Percentiles rank a stretch among this genome's conserved stretches.
Evolutionary conservation across 2,888 invertebrate genomes (phyloP).

Genomic region (Eupithecia inturbata): DNA sequence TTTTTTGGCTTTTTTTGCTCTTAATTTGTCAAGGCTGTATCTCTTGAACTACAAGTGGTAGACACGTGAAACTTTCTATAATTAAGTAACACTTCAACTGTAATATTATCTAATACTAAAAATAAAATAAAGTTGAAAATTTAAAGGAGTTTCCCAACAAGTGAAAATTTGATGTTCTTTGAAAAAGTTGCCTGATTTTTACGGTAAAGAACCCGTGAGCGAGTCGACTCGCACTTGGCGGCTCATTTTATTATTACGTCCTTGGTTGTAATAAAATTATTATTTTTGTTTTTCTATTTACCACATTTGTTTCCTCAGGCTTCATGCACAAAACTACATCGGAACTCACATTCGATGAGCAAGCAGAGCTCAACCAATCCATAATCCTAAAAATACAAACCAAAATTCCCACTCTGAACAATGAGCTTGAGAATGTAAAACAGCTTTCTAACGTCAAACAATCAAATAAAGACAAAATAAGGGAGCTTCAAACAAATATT

Average conservation of each 20-base stretch:
- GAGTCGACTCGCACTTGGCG: no score
- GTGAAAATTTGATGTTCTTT: no score
- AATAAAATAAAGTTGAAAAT: no score
- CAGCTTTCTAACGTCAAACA: conserved; percentile 49
- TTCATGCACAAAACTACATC: conserved; percentile 66
- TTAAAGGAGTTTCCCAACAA: no score
- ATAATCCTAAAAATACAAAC: conserved; percentile 68
- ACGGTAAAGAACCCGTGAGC: no score
- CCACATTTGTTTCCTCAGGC: conserved; percentile 53
- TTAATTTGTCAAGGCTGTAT: no score
- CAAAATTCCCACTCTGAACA: conserved; percentile 64
- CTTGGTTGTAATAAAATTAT: not conserved
- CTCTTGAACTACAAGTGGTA: no score
- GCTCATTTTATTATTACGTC: not conserved
- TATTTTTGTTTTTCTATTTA: not conserved
- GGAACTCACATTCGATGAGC: conserved; percentile 75
- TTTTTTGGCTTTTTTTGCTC: no score
- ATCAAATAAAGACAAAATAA: conserved; percentile 57
- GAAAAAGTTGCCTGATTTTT: no score
- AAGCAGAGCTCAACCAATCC: conserved; percentile 72
- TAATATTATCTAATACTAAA: no score
- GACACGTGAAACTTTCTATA: no score
- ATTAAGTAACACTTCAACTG: no score
- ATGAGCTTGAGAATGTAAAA: conserved; percentile 64
- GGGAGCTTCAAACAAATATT: conserved; percentile 65